phyloP scores from a whole-genome alignment of 1,140 invertebrate genomes.

The Druon quercuslanigerum region DNA sequence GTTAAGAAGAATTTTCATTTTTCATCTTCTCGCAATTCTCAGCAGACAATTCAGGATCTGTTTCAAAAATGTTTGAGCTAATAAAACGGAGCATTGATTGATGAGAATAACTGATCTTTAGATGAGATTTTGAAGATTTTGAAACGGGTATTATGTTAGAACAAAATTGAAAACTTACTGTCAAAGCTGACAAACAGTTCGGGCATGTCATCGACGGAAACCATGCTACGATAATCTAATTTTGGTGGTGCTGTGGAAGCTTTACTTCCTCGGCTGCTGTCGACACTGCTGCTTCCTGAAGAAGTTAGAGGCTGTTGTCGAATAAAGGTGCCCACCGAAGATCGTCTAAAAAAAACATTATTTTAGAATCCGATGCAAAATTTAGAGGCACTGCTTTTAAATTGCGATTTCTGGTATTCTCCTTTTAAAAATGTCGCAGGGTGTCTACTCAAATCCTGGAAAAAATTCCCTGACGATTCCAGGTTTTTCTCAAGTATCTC shows the following conservation, averaged over 20 bases:
- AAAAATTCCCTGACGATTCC: too few species aligned
- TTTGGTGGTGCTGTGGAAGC: slow-evolving; percentile 80
- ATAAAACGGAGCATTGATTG: slow-evolving; percentile 1
- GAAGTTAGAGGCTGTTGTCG: slow-evolving; percentile 76
- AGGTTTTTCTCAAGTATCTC: too few species aligned
- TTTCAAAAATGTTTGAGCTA: neutral
- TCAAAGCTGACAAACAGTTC: slow-evolving; percentile 95
- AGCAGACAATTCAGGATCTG: too few species aligned
- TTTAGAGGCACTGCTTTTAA: neutral
- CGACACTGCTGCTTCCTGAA: slow-evolving; percentile 73
- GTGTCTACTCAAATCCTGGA: too few species aligned
- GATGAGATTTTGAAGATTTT: neutral
- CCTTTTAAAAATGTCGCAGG: neutral
- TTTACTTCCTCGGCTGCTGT: slow-evolving; percentile 78
- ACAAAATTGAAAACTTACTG: slow-evolving; percentile 82
- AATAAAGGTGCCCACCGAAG: slow-evolving; percentile 87
- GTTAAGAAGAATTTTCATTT: too few species aligned
- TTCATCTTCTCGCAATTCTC: too few species aligned
- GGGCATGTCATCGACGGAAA: slow-evolving; percentile 95
- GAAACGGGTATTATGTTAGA: neutral
- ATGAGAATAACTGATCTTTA: slow-evolving; percentile 16
- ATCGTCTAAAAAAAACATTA: slow-evolving; percentile 78
- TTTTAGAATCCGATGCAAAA: neutral
- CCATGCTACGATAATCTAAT: slow-evolving; percentile 92
- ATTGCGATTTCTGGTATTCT: neutral